A percentile compares a stretch with the other conserved stretches of the same genome.
These are phyloP conservation scores for Salpingus planirostris DNA, from an alignment of 2,888 invertebrate genomes.

Conservation along the genomic window DNA sequence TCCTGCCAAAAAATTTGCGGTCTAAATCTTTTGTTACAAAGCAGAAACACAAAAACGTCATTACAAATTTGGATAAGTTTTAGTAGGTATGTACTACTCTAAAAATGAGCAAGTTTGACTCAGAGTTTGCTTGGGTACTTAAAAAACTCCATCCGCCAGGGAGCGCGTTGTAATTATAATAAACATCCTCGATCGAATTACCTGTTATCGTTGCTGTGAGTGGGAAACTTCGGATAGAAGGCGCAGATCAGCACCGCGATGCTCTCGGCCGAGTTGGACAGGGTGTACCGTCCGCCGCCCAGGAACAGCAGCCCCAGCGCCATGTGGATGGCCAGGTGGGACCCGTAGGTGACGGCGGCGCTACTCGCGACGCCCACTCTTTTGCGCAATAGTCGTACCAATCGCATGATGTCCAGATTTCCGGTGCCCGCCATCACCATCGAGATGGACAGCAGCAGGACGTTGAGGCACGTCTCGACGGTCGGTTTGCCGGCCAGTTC, in stretches of 20 bases:
- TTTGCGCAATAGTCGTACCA: constrained; percentile 76
- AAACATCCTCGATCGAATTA: too few relatives aligned
- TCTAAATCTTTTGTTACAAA: too few relatives aligned
- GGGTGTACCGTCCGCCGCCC: constrained; percentile 83
- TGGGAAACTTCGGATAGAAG: constrained; percentile 95
- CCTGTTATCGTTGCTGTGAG: constrained; percentile 94
- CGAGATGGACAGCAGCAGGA: constrained; percentile 69
- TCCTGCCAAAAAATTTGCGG: too few relatives aligned
- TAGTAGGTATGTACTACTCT: too few relatives aligned
- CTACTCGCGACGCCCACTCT: constrained; percentile 63
- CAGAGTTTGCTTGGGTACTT: too few relatives aligned
- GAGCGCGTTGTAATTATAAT: too few relatives aligned
- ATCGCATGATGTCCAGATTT: constrained; percentile 69
- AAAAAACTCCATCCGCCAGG: too few relatives aligned
- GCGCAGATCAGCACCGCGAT: constrained; percentile 88
- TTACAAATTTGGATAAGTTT: too few relatives aligned
- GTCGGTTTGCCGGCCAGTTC: constrained; percentile 86
- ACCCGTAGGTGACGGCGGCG: constrained; percentile 75
- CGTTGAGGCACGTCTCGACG: constrained; percentile 80
- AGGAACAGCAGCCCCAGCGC: constrained; percentile 87
- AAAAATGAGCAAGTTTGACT: too few relatives aligned
- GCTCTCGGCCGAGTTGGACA: constrained; percentile 72
- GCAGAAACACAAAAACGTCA: too few relatives aligned
- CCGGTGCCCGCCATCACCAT: constrained; percentile 96
- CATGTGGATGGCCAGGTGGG: constrained; percentile 93